Base-by-base conservation (phyloP, 2,797 vertebrate species). In the Thaleichthys pacificus region DNA sequence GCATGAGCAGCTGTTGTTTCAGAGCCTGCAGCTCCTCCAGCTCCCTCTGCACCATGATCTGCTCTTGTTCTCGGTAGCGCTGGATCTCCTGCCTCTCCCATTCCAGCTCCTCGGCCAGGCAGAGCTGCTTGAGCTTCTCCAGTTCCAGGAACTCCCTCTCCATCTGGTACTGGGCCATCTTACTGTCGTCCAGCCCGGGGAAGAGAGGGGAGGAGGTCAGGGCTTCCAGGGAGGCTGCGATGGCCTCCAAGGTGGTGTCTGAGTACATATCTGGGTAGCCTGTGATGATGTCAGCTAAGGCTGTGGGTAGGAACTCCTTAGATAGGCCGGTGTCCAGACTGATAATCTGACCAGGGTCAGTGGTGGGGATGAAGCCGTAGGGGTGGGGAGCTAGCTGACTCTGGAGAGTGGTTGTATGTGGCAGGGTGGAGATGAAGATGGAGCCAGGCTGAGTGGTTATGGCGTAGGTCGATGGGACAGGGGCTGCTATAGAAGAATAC, bases 1-100 rank as follows among this genome's bases (percentile, higher is more conserved):
- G 98, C 74, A 96, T 89, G 30, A 99, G 93, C 47, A 99, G 96
- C 80, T 99, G 97, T 63, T 99, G 97, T 86, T 99, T 99, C 89
- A 99, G 95, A 28, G 95, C 95, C 70, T 99, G 97, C 67, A 99
- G 91, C 77, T 99, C 97, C 78, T 98, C 97, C 15, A 99, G 93
- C 85, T 99, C 98, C 78, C 97, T 95, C 85, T 99, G 98, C 64
- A 99, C 96, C 93, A 99, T 97, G 54, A 99, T 80, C 66, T 99
- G 97, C 84, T 99, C 98, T 73, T 99, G 97, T 83, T 99, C 98
- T 75, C 97, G 93, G 82, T 97, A 99, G 77, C 97, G 96, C 76
- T 99, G 97, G 74, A 99, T 99, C 91, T 99, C 97, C 68, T 97
- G 97, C 68, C 98, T 96, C 81, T 99, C 97, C 96, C 97, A 98